Evolutionary conservation across 2,888 invertebrate species (phyloP).

Genomic region (Drosophila putrida): DNA sequence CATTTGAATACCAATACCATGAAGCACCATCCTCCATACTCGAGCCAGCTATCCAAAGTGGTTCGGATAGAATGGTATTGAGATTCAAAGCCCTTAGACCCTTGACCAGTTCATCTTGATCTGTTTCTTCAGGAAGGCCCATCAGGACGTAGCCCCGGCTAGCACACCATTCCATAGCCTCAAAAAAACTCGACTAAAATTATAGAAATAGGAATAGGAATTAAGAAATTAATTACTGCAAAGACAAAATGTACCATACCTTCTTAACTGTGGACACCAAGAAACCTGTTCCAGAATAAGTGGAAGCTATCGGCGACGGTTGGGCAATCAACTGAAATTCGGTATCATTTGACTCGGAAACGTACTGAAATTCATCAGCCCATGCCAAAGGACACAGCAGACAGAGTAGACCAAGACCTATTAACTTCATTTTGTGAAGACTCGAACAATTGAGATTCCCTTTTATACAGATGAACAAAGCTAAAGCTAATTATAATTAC

Average conservation of each 20-base stretch:
- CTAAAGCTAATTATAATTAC: slow-evolving; percentile 50
- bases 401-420: slow-evolving; percentile 22
- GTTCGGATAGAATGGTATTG: neutral
- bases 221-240: neutral
- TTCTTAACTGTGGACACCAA: neutral
- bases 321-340: neutral
- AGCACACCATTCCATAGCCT: slow-evolving; percentile 17
- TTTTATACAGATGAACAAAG: slow-evolving; percentile 36
- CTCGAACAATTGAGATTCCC: neutral
- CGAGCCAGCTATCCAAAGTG: slow-evolving; percentile 38
- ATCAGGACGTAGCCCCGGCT: slow-evolving; percentile 12
- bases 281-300: neutral
- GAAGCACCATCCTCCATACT: slow-evolving; percentile 11
- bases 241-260: neutral
- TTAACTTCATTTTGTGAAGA: slow-evolving; percentile 40
- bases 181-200: slow-evolving; percentile 33
- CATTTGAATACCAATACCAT: slow-evolving; percentile 34
- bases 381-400: slow-evolving; percentile 14
- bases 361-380: neutral
- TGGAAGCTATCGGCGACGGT: neutral
- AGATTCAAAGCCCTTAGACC: too few species aligned
- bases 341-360: neutral
- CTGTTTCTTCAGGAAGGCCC: neutral
- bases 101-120: neutral
- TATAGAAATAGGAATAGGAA: neutral